These are phyloP conservation scores for Meloe dianella DNA, from an alignment of 2,888 invertebrate species.

Conservation along the genomic window DNA sequence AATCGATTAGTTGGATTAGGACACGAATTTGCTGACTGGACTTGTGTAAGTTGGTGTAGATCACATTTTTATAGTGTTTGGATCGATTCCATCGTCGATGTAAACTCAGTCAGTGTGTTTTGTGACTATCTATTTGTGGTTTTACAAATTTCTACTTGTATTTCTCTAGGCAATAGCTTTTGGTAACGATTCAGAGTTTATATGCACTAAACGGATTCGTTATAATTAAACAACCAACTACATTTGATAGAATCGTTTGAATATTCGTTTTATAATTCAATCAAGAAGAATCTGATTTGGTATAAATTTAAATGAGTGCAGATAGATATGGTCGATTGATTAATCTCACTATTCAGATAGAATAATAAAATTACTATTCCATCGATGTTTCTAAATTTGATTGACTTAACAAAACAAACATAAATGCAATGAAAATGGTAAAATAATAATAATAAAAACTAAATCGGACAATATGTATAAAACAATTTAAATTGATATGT, in stretches of 20 bases:
- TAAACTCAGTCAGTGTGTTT: background rate
- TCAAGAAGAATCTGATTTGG: background rate
- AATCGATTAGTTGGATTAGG: too few species aligned
- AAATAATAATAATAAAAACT: background rate
- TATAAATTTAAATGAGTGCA: background rate
- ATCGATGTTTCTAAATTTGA: too few species aligned
- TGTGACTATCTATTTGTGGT: background rate
- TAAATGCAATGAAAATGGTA: background rate
- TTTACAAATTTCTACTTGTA: background rate
- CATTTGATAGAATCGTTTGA: background rate
- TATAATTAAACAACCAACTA: background rate
- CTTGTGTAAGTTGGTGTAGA: too few species aligned
- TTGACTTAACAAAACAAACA: background rate
- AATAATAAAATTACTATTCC: too few species aligned
- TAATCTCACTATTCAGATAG: background rate
- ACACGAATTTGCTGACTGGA: too few species aligned
- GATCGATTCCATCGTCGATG: background rate
- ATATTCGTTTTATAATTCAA: conserved; percentile 1
- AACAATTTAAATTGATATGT: too few species aligned
- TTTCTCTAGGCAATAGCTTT: background rate
- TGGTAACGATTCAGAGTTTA: background rate
- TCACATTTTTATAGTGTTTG: too few species aligned
- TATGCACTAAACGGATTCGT: background rate
- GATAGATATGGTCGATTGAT: background rate
- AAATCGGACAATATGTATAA: background rate